phyloP scores from a whole-genome alignment of 1,140 invertebrate species.

The Orius insidiosus region DNA sequence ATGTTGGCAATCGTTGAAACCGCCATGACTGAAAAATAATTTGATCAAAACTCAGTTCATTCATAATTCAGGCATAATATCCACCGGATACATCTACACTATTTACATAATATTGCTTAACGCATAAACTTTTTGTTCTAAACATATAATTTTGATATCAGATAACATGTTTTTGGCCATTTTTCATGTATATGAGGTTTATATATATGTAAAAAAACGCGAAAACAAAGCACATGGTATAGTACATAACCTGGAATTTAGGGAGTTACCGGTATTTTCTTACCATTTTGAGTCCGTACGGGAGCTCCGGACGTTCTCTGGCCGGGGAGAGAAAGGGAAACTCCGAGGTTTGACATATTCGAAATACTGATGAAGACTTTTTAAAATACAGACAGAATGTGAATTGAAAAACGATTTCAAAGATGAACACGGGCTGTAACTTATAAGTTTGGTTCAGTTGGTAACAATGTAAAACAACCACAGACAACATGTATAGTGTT shows the following conservation, averaged over 20 bases:
- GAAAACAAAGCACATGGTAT: background rate
- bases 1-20: slow-evolving; percentile 93
- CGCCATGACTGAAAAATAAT: slow-evolving; percentile 66
- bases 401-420: no score
- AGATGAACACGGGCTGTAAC: no score
- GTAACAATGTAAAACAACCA: no score
- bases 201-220: no score
- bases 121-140: slow-evolving; percentile 12
- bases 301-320: slow-evolving; percentile 73
- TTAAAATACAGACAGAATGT: no score
- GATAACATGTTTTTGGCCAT: no score
- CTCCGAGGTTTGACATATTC: slow-evolving; percentile 41
- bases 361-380: background rate
- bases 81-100: slow-evolving; percentile 6
- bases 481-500: no score
- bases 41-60: slow-evolving; percentile 5
- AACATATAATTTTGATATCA: no score
- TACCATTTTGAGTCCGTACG: slow-evolving; percentile 92
- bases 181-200: no score
- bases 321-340: slow-evolving; percentile 62
- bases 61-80: slow-evolving; percentile 14
- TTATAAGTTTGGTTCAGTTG: no score
- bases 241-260: background rate
- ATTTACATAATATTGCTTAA: slow-evolving; percentile 12
- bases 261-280: slow-evolving; percentile 18